Evolutionary conservation across 1,140 invertebrate species (phyloP).

Genomic region (Oedothorax gibbosus): DNA sequence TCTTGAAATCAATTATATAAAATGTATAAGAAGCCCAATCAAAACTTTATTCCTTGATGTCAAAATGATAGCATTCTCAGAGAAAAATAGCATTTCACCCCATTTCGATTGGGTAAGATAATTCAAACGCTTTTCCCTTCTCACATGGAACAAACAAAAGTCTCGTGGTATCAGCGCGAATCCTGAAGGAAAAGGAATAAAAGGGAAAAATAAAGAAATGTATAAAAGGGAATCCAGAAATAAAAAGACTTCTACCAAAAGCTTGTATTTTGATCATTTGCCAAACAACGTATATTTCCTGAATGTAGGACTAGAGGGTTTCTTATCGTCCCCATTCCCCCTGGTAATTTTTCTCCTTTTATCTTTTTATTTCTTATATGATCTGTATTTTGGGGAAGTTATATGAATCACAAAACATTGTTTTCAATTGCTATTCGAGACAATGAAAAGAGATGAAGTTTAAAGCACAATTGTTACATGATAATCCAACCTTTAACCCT

Average conservation of each 20-base stretch:
- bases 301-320: not conserved
- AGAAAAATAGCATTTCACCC: not conserved
- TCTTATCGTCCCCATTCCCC: conserved; percentile 7
- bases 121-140: conserved; percentile 11
- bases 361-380: conserved; percentile 15
- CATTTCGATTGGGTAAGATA: conserved; percentile 11
- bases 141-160: conserved; percentile 29
- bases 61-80: not conserved
- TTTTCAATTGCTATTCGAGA: too few relatives aligned
- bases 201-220: not conserved
- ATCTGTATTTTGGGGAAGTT: too few relatives aligned
- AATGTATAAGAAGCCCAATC: too few relatives aligned
- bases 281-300: not conserved
- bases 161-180: conserved; percentile 14
- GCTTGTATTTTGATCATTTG: conserved; percentile 28
- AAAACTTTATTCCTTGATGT: too few relatives aligned
- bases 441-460: too few relatives aligned
- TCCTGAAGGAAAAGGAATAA: not conserved
- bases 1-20: too few relatives aligned
- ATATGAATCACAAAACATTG: too few relatives aligned
- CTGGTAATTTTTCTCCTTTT: conserved; percentile 31
- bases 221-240: not conserved
- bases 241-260: conserved; percentile 5
- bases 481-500: too few relatives aligned
- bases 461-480: too few relatives aligned